A percentile compares a stretch with the other conserved stretches of the same genome.
Evolutionary conservation across 2,113 vertebrate species (phyloP).

Genomic region (Carassius gibelio): DNA sequence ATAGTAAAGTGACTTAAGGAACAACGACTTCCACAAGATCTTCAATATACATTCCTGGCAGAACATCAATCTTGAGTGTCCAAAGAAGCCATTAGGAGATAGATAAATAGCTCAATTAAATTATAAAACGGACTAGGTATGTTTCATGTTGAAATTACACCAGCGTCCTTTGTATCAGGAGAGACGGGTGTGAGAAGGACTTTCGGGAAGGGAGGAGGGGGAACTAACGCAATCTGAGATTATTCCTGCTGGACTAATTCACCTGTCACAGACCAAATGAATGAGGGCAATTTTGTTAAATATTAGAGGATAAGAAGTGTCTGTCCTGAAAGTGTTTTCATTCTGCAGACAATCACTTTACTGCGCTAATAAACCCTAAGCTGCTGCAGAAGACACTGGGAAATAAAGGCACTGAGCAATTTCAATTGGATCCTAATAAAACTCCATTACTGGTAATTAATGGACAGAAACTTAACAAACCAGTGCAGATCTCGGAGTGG

Average conservation of each 20-base stretch:
- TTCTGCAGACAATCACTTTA: conserved; percentile 74
- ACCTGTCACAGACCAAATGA: conserved; percentile 86
- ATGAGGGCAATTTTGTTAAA: conserved; percentile 93
- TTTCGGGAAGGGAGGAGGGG: conserved; percentile 70
- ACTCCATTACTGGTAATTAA: conserved; percentile 79
- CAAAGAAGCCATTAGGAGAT: conserved; percentile 84
- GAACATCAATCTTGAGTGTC: conserved; percentile 85
- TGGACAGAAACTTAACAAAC: conserved; percentile 69
- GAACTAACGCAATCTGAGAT: conserved; percentile 79
- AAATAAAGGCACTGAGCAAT: conserved; percentile 73
- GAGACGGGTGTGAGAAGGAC: conserved; percentile 74
- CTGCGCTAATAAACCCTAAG: conserved; percentile 72
- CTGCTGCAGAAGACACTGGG: conserved; percentile 65
- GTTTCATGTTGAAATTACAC: conserved; percentile 87
- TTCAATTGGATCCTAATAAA: conserved; percentile 75
- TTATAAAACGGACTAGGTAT: conserved; percentile 84
- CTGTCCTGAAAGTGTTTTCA: conserved; percentile 73
- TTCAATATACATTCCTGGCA: conserved; percentile 79
- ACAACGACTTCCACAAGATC: conserved; percentile 79
- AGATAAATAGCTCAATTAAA: conserved; percentile 92
- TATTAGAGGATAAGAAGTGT: conserved; percentile 80
- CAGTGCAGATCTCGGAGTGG: conserved; percentile 64
- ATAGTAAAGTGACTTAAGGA: conserved; percentile 79
- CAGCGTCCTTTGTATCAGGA: conserved; percentile 77
- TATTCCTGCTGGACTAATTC: conserved; percentile 89